Conservation (phyloP, 1,140 invertebrate species). For the Melanaphis sacchari region DNA sequence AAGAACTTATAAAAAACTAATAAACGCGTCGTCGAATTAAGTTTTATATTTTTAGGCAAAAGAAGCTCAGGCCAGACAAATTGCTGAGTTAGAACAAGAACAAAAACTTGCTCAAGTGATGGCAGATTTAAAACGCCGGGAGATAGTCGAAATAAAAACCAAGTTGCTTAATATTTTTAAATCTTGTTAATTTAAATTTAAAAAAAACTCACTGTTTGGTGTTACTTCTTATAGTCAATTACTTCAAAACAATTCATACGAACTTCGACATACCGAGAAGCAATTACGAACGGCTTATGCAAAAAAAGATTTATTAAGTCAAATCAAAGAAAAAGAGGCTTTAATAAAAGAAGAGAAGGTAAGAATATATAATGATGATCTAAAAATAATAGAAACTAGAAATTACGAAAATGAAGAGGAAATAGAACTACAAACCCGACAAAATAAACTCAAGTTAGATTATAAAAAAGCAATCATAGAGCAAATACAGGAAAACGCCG, state of each 20-base stretch:
- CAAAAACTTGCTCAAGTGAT: conserved; percentile 38
- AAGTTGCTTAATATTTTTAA: background rate
- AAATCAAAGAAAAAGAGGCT: conserved; percentile 47
- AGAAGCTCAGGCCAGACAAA: background rate
- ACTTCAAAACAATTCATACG: background rate
- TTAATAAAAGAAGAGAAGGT: conserved; percentile 13
- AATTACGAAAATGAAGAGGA: background rate
- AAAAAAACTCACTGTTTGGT: background rate
- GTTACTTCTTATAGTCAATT: background rate
- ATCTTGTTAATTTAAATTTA: background rate
- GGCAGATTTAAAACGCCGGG: background rate
- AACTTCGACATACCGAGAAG: background rate
- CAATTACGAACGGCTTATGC: conserved; percentile 1
- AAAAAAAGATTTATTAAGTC: conserved; percentile 28
- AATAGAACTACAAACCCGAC: background rate
- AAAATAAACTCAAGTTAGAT: background rate
- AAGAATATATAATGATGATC: conserved; percentile 6
- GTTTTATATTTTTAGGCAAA: conserved; percentile 18
- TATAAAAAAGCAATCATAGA: conserved; percentile 20
- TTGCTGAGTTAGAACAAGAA: conserved; percentile 8
- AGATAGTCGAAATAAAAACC: conserved; percentile 19
- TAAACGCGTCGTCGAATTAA: background rate
- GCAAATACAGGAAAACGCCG: background rate
- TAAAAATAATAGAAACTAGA: background rate
- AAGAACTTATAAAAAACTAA: background rate